Percentiles rank a stretch among this genome's conserved stretches.
Conservation (phyloP, 2,888 invertebrate species). For the Dorcus hopei region DNA sequence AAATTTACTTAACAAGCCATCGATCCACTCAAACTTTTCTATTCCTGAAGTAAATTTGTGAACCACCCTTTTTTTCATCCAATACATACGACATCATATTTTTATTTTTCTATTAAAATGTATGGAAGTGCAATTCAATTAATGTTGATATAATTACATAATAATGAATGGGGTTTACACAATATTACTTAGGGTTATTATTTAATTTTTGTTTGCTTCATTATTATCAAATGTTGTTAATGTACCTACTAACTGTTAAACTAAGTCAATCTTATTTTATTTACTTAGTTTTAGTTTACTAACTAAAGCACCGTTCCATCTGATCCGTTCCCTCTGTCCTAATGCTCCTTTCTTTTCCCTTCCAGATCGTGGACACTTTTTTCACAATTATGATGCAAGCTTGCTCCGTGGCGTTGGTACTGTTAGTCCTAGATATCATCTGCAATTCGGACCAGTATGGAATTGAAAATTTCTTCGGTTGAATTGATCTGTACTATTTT, state of each 20-base stretch:
- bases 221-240: slow-evolving; percentile 4
- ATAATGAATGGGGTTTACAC: slow-evolving; percentile 1
- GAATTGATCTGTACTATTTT: slow-evolving; percentile 8
- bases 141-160: too few species aligned
- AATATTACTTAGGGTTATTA: neutral
- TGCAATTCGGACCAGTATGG: slow-evolving; percentile 48
- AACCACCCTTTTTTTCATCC: too few species aligned
- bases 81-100: too few species aligned
- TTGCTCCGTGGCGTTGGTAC: slow-evolving; percentile 34
- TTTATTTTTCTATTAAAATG: too few species aligned
- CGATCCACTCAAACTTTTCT: too few species aligned
- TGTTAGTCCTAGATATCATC: slow-evolving; percentile 41
- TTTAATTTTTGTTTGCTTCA: slow-evolving; percentile 8
- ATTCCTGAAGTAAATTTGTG: too few species aligned
- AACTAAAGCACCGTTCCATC: slow-evolving; percentile 13
- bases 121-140: too few species aligned
- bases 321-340: slow-evolving; percentile 16
- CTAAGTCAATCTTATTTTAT: slow-evolving; percentile 6
- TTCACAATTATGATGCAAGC: slow-evolving; percentile 31
- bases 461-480: slow-evolving; percentile 19
- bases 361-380: slow-evolving; percentile 34
- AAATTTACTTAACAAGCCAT: too few species aligned
- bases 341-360: slow-evolving; percentile 15
- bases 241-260: slow-evolving; percentile 10
- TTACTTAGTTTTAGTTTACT: slow-evolving; percentile 13